Evolutionary conservation across 2,797 vertebrate genomes (phyloP), one percentile per base, ranked within the genome.

Genomic region (Sylvilagus floridanus): DNA sequence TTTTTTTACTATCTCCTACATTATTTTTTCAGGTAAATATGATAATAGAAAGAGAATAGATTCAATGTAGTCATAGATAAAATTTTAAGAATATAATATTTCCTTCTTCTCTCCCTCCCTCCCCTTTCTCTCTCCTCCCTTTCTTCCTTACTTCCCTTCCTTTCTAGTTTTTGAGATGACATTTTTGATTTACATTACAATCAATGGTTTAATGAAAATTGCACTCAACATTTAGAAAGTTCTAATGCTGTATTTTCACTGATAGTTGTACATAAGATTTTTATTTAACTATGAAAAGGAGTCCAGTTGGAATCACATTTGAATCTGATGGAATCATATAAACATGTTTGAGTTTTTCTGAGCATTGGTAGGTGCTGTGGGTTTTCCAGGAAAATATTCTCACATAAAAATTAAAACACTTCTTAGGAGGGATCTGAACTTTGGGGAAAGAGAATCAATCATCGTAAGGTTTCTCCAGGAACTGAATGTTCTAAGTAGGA

Each of bases 241-340:
- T 72, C 5, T 52, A 12, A 42, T 69, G 21, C 22, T 78, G 13
- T 81, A 32, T 63, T 76, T 91, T 73, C 65, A 54, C 6, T 71
- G 30, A 72, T 35, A 5, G 4, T 14, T 88, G 4, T 86, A 30
- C 4, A 75, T 10, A 75, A 76, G 10, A 7, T 24, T 82, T 93
- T 92, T 78, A 90, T 88, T 83, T 93, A 68, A 91, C 16, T 63
- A 16, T 52, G 32, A 8, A 47, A 81, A 85, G 37, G 37, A 85
- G 81, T 54, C 16, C 19, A 94, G 37, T 50, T 69, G 32, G 42
- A 87, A 73, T 91, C 24, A 52, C 72, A 83, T 2, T 68, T 47
- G 42, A 78, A 75, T 89, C 37, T 22, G 68, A 2, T 60, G 32
- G 16, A 42, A 4, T 5, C 4, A 11, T 71, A 7, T 37, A 65